phyloP scores from a whole-genome alignment of 1,140 invertebrate genomes.

The Drosophila oshimai region DNA sequence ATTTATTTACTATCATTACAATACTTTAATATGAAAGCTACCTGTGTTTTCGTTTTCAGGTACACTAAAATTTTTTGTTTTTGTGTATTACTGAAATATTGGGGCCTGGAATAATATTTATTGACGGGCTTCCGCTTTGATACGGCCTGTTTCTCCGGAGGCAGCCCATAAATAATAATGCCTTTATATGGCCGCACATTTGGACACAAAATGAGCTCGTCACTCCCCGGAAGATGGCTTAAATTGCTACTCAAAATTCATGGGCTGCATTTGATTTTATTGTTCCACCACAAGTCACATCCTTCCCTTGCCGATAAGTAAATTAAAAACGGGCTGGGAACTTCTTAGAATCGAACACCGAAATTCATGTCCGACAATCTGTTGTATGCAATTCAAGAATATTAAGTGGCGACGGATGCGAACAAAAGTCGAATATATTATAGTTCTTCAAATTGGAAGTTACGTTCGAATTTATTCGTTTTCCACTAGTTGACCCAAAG shows the following conservation, averaged over 20 bases:
- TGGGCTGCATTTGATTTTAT: constrained; percentile 67
- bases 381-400: constrained; percentile 2
- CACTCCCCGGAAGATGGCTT: constrained; percentile 10
- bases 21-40: no score
- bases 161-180: constrained; percentile 27
- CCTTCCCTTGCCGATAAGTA: background rate
- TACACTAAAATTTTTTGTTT: no score
- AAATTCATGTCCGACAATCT: constrained; percentile 1
- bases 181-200: constrained; percentile 11
- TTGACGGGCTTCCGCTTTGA: background rate
- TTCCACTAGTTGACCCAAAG: constrained; percentile 1
- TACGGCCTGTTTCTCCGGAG: background rate
- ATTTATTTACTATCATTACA: no score
- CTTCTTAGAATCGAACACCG: background rate
- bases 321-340: background rate
- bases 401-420: background rate
- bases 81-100: no score
- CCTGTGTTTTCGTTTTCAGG: no score
- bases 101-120: constrained; percentile 16
- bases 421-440: background rate
- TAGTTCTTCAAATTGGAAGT: background rate
- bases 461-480: background rate
- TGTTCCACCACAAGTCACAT: constrained; percentile 11
- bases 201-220: constrained; percentile 7
- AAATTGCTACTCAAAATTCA: constrained; percentile 69